Evolutionary conservation across 1,140 invertebrate genomes (phyloP), one percentile per base, ranked within the genome.

Genomic region (Formica exsecta): DNA sequence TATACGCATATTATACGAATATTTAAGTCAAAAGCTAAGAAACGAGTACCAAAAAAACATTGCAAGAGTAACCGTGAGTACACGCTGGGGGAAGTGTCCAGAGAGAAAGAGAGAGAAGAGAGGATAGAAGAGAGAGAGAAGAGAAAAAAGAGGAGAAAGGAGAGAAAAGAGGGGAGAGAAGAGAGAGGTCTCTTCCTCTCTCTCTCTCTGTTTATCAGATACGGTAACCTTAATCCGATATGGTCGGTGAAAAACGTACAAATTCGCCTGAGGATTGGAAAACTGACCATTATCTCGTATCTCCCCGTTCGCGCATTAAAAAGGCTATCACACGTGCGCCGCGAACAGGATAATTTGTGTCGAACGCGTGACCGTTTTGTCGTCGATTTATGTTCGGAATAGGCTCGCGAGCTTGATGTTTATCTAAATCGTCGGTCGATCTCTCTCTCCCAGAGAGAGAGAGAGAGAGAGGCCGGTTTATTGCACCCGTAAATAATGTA

Each of bases 301-400:
- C 87, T 77, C 66, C 73, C 73, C 59, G 61, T 85, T 62, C 57
- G 54, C 73, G n/a, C 32, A 51, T 65, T 71, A 64, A 48, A 29
- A 51, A 66, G 54, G 32, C 51, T 89, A 89, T 89, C 87, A 88
- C 87, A 87, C 86, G 87, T 88, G 87, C 62, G 64, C 85, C 70
- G 85, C 57, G 84, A 83, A 76, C 85, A 87, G 81, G 86, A 88
- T 91, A 88, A 92, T 92, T 91, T 87, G 90, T 92, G 91, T 88
- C 89, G 90, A 88, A 89, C 90, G 86, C 91, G 91, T 92, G 91
- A 92, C 87, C 86, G 66, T 76, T 77, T 83, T 86, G 80, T 84
- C 86, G 65, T 84, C 87, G 86, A 91, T 89, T 89, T 89, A 88
- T 87, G 83, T 73, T 5, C 81, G 83, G 86, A 64, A 88, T 80